Percentiles rank a stretch among this genome's conserved stretches.
These are phyloP conservation scores for Paradisaea rubra DNA, from an alignment of 2,113 vertebrate genomes.

Conservation along the genomic window DNA sequence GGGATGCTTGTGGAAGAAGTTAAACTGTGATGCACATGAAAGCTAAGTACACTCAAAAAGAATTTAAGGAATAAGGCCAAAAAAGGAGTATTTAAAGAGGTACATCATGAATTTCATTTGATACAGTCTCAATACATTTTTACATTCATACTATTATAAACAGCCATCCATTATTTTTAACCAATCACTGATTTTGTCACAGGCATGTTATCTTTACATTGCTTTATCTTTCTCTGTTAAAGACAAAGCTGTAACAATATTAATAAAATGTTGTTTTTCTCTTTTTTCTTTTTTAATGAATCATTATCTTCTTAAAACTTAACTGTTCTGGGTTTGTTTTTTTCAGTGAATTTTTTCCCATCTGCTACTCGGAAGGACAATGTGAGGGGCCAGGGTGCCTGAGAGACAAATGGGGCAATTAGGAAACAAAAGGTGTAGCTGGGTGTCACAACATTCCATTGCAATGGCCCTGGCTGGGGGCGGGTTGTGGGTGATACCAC, in stretches of 20 bases:
- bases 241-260: background rate
- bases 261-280: background rate
- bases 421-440: background rate
- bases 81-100: background rate
- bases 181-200: background rate
- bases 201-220: rapidly evolving
- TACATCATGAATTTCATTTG: background rate
- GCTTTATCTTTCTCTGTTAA: background rate
- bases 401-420: background rate
- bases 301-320: background rate
- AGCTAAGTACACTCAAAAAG: background rate
- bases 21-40: background rate
- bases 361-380: background rate
- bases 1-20: background rate
- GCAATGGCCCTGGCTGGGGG: background rate
- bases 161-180: background rate
- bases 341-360: background rate
- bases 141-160: background rate
- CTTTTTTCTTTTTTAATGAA: no score
- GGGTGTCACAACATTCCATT: background rate
- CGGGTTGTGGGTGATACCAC: background rate
- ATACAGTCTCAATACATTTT: background rate
- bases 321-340: background rate
- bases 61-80: background rate
- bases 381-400: background rate